phyloP scores from a whole-genome alignment of 2,113 vertebrate species.

The Ptyas mucosa region DNA sequence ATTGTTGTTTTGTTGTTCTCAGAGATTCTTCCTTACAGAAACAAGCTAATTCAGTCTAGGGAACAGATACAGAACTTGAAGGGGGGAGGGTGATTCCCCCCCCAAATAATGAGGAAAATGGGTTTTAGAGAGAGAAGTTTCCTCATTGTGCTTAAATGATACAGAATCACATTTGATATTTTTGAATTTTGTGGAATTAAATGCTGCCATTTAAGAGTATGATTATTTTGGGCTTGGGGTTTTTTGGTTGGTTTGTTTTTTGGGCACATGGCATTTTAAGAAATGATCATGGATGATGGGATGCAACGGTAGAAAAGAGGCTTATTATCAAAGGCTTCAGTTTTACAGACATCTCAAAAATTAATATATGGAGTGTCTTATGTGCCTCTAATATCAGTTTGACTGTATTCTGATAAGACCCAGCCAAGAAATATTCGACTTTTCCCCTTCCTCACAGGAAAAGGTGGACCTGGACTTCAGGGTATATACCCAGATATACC shows the following conservation, averaged over 20 bases:
- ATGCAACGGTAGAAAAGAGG: slow-evolving; percentile 28
- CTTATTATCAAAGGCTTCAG: slow-evolving; percentile 25
- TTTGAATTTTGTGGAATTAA: slow-evolving; percentile 60
- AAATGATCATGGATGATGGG: slow-evolving; percentile 26
- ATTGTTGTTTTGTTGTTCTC: slow-evolving; percentile 39
- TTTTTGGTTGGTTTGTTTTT: neutral
- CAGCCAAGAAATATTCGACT: slow-evolving; percentile 68
- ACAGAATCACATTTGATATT: slow-evolving; percentile 48
- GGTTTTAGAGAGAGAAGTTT: slow-evolving; percentile 51
- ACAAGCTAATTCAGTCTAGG: slow-evolving; percentile 51
- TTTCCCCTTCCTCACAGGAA: slow-evolving; percentile 72
- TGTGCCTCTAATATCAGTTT: slow-evolving; percentile 52
- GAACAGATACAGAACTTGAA: slow-evolving; percentile 66
- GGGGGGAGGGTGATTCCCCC: slow-evolving; percentile 40
- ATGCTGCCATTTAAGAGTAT: slow-evolving; percentile 34
- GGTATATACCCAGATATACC: slow-evolving; percentile 64
- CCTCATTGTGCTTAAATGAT: slow-evolving; percentile 60
- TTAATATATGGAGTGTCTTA: slow-evolving; percentile 49
- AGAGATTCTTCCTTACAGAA: slow-evolving; percentile 22
- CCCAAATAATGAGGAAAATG: slow-evolving; percentile 29
- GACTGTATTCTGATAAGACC: slow-evolving; percentile 64
- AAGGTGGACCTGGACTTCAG: slow-evolving; percentile 69
- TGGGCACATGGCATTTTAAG: slow-evolving; percentile 17
- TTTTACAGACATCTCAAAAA: slow-evolving; percentile 53
- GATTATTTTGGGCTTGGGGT: neutral